These are phyloP conservation scores for Chaitophorus viminalis DNA, from an alignment of 2,888 invertebrate genomes.

Conservation along the genomic window DNA sequence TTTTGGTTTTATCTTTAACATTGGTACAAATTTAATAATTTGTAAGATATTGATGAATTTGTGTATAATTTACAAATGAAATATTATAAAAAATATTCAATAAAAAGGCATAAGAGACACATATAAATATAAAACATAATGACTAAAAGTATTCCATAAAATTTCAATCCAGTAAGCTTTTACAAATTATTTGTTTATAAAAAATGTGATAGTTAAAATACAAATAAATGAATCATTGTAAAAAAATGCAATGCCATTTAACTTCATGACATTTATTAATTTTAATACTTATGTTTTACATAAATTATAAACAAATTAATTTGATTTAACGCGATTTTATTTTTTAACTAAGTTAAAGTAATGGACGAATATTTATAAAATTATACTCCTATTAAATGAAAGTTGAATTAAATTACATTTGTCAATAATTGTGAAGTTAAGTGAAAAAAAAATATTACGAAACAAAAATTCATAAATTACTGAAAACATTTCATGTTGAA, in stretches of 20 bases:
- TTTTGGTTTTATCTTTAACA: not conserved
- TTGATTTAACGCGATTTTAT: not conserved
- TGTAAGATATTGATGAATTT: not conserved
- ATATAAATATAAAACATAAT: not conserved
- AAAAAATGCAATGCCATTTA: not conserved
- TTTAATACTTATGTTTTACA: not conserved
- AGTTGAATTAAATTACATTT: not conserved
- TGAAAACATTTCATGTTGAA: not conserved
- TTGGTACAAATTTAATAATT: slow-evolving; percentile 26
- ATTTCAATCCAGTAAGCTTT: not conserved
- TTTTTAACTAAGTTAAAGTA: not conserved
- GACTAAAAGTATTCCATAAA: not conserved
- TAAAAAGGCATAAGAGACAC: slow-evolving; percentile 26
- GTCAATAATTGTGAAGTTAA: not conserved
- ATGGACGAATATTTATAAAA: not conserved
- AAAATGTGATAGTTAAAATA: not conserved
- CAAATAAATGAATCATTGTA: not conserved
- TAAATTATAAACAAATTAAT: not conserved
- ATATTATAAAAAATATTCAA: slow-evolving; percentile 27
- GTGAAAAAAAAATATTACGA: not conserved
- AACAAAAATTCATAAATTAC: not conserved
- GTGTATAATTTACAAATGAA: not conserved
- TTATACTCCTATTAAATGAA: not conserved
- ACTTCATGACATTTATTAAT: not conserved
- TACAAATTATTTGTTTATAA: not conserved